phyloP scores from a whole-genome alignment of 2,797 vertebrate species.

The Furcifer pardalis region DNA sequence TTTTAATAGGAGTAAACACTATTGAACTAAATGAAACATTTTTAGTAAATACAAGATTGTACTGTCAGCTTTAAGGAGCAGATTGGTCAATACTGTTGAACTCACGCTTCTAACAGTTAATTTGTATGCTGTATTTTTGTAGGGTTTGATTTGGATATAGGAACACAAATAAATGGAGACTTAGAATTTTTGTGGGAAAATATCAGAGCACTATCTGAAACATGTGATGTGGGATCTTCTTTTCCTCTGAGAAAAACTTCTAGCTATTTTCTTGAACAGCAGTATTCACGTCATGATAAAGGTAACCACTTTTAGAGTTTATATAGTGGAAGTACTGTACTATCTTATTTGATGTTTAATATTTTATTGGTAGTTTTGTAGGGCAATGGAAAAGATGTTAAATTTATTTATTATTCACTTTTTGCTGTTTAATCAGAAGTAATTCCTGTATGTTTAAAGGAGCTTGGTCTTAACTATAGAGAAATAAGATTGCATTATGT shows the following conservation, averaged over 20 bases:
- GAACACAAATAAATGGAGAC: slow-evolving; percentile 55
- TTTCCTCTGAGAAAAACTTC: slow-evolving; percentile 61
- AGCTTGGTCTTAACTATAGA: not conserved
- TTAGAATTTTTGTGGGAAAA: slow-evolving; percentile 65
- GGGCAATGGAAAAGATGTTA: not conserved
- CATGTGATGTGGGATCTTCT: slow-evolving; percentile 49
- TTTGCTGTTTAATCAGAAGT: not conserved
- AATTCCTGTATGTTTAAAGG: not conserved
- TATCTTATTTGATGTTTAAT: not conserved
- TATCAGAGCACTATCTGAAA: slow-evolving; percentile 42
- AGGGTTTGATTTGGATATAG: slow-evolving; percentile 61
- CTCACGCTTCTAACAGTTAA: not conserved
- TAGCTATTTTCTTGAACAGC: slow-evolving; percentile 55
- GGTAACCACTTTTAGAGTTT: slow-evolving; percentile 36
- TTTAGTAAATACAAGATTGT: too few relatives aligned
- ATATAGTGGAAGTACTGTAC: not conserved
- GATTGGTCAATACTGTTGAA: not conserved
- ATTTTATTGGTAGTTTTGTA: not conserved
- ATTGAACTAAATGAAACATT: too few relatives aligned
- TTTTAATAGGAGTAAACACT: too few relatives aligned
- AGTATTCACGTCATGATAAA: slow-evolving; percentile 30
- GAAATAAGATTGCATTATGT: not conserved
- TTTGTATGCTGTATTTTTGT: not conserved
- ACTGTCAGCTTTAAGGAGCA: not conserved
- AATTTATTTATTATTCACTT: not conserved